Evolutionary conservation across 2,888 invertebrate genomes (phyloP), one percentile per base, ranked within the genome.

Genomic region (Limnephilus lunatus): DNA sequence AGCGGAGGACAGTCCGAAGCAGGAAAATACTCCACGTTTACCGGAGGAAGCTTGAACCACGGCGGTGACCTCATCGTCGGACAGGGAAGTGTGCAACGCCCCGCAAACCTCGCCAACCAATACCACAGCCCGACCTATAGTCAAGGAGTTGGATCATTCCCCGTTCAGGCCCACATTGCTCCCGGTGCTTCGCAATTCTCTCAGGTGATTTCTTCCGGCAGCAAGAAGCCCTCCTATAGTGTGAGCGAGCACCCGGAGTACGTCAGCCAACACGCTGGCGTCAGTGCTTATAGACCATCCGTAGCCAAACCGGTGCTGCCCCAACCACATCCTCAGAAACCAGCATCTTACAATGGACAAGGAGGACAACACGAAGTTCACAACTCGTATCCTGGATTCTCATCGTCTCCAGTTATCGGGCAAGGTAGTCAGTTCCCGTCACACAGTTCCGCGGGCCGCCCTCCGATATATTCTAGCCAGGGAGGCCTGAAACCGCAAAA

Each of bases 71-170:
- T 93, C 31, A 87, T 93, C 15, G 93, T 93, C 25, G 93, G 93
- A 14, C 93, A 93, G n/a, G 93, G 93, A 14, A 93, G 93, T 30
- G 93, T 93, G 14, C 93, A 93, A 81, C 87, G 93, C 0, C 93
- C 93, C 14, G 93, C 92, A 4, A 93, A 90, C 85, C 68, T 85
- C 48, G 90, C 31, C 1, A 81, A 9, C 14, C 92, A 91, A 19
- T 92, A 91, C 48, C 89, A 89, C 25, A 35, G 30, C 30, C 68
- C 32, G 31, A 14, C 25, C 32, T 89, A 85, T 44, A 32, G 32
- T 32, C 89, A 92, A 39, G 83, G 89, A n/a, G 85, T 68, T 5
- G 82, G 81, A 83, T 87, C 92, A 0, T 92, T 85, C 48, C 92
- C 92, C 19, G 90, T 92, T 9, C 92, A 92, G 39, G 85, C 90